Conservation (phyloP, 2,888 invertebrate genomes). For the Erannis defoliaria region DNA sequence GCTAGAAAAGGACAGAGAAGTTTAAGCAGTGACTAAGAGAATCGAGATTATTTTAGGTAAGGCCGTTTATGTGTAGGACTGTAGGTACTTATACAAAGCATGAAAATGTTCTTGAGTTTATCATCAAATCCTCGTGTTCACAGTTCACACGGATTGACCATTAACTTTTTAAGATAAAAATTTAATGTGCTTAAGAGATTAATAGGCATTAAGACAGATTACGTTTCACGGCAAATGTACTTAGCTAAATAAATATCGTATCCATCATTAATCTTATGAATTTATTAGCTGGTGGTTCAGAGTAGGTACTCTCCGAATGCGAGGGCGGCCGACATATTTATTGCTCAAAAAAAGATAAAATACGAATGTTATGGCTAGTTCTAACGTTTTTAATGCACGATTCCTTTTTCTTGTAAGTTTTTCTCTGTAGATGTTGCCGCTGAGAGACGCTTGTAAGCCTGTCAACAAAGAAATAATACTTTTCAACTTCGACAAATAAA, state of each 20-base stretch:
- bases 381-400: slow-evolving; percentile 68
- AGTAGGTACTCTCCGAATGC: slow-evolving; percentile 68
- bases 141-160: slow-evolving; percentile 62
- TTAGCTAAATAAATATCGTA: slow-evolving; percentile 79
- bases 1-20: no score
- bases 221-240: slow-evolving; percentile 75
- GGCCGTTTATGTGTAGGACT: no score
- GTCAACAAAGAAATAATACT: slow-evolving; percentile 57
- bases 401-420: slow-evolving; percentile 55
- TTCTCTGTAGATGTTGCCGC: slow-evolving; percentile 56
- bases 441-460: slow-evolving; percentile 67
- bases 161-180: slow-evolving; percentile 61
- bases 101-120: slow-evolving; percentile 15
- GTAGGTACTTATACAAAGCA: no score
- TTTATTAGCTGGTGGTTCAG: slow-evolving; percentile 75
- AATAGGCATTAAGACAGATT: slow-evolving; percentile 76
- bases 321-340: slow-evolving; percentile 80
- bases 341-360: slow-evolving; percentile 73
- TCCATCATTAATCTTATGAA: slow-evolving; percentile 80
- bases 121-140: slow-evolving; percentile 56
- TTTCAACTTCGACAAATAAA: slow-evolving; percentile 48
- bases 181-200: slow-evolving; percentile 72
- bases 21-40: no score
- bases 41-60: no score
- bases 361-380: slow-evolving; percentile 66